Base-by-base conservation (phyloP, 2,888 invertebrate genomes). In the Dryococelus australis region DNA sequence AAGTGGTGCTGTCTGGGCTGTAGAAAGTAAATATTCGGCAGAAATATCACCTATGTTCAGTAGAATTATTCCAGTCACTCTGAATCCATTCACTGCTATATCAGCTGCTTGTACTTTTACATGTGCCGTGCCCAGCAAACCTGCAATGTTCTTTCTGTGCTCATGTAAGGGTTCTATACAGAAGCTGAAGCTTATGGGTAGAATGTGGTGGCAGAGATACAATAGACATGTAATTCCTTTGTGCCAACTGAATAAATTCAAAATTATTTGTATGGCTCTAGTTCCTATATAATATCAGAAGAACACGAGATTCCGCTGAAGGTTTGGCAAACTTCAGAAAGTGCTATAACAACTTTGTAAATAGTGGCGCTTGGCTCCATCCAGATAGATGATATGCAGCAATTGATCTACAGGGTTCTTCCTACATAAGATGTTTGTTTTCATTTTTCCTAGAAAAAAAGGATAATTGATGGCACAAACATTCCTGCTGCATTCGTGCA, bases 401-500 rank as follows among this genome's bases (percentile, higher is more conserved):
- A 85, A 85, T 43, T 43, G 87, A 51, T 43, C 87, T 85, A 9
- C 20, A 65, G 26, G 85, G 85, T 12, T 9, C 65, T 35, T 35
- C 78, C 43, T 85, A 85, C 47, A 85, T 79, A 20, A 87, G 47
- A 16, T 8, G 28, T 26, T 85, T 28, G 43, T 20, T 86, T 51
- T 80, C 51, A 16, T 86, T 87, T 86, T 43, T 86, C 28, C 86
- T 81, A 6, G 86, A 83, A 43, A 86, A 87, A 27, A 87, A 53
- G n/a, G 8, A 87, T 26, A 84, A 86, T 43, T 3, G 51, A 84
- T 84, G 78, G 86, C 27, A 87, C 84, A 51, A 87, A 87, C 9
- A 5, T 27, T 43, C 43, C 86, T 26, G 65, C 65, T 53, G 86
- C 87, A 87, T 43, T 87, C 86, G 86, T 86, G 86, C 86, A 86